Evolutionary conservation across 2,113 vertebrate genomes (phyloP), one percentile per base, ranked within the genome.

Genomic region (human (Homo sapiens)): DNA sequence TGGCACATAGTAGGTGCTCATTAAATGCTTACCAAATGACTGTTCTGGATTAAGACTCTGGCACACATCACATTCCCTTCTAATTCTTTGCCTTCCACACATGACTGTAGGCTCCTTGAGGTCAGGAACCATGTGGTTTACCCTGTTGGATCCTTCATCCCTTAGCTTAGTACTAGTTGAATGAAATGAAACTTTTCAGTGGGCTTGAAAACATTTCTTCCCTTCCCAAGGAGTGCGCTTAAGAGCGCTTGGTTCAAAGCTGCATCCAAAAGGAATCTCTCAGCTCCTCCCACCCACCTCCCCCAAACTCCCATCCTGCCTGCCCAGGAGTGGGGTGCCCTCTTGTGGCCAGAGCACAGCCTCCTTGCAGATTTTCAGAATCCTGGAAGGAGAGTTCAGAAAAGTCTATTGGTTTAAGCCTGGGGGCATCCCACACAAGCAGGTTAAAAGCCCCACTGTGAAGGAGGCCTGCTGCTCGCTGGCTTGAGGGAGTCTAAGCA

Each of bases 321-420:
- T 76, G 72, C 22, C 61, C 17, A 1, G 79, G 86, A 45, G 35
- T 50, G 23, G n/a, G 57, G 89, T 0, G 61, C 97, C 97, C 95
- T 96, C 97, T 96, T 45, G 92, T 92, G 97, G 95, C 64, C 57
- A 64, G 9, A 48, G 9, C 0, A 52, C 87, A 68, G 22, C 55
- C 9, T 40, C 66, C 48, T 40, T 79, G 52, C 59, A 83, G 80
- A 93, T 16, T 2, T 5, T 55, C 68, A 55, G 52, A 13, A 45
- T 10, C 40, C 32, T 32, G 18, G 59, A 8, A 6, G 10, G 35
- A 66, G 40, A 9, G 43, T 14, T 48, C 35, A 23, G 25, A 25
- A 27, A n/a, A 78, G 64, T 66, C 43, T 17, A 55, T 81, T 68
- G 8, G 79, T n/a, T 18, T 43, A 22, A 78, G 38, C 12, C 50